Conservation (phyloP, 2,888 invertebrate species). For the Ephialtes manifestator region DNA sequence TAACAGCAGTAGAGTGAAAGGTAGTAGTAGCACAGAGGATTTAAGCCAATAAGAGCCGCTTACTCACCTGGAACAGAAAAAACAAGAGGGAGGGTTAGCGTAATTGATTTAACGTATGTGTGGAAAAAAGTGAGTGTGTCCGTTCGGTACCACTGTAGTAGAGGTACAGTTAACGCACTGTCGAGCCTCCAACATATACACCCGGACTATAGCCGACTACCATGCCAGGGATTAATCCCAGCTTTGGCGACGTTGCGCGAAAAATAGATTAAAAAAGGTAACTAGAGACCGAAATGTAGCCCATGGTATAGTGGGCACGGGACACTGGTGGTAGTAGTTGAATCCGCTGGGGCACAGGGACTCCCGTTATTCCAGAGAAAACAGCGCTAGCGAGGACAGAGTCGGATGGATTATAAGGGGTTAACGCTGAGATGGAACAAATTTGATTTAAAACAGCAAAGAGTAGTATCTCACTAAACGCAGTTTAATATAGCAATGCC, state of each 20-base stretch:
- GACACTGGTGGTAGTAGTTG: conserved; percentile 24
- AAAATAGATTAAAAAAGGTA: conserved; percentile 44
- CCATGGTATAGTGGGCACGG: conserved; percentile 16
- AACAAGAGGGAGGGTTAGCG: conserved; percentile 57
- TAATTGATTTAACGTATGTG: conserved; percentile 72
- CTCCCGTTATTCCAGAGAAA: conserved; percentile 32
- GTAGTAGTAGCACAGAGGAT: conserved; percentile 23
- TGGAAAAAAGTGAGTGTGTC: conserved; percentile 35
- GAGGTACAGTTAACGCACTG: conserved; percentile 41
- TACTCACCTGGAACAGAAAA: conserved; percentile 79
- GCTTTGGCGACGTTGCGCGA: conserved; percentile 49
- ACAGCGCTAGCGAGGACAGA: conserved; percentile 35
- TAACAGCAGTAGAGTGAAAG: conserved; percentile 25
- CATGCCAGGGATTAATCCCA: conserved; percentile 48
- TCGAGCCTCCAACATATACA: conserved; percentile 36
- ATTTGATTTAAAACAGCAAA: conserved; percentile 60
- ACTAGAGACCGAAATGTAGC: conserved; percentile 45
- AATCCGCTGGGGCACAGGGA: conserved; percentile 34
- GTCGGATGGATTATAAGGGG: conserved; percentile 57
- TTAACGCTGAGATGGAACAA: conserved; percentile 54
- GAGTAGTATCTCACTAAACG: conserved; percentile 12
- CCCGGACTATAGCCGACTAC: conserved; percentile 9
- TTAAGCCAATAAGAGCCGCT: conserved; percentile 70
- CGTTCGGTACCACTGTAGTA: conserved; percentile 12
- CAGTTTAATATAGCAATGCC: conserved; percentile 1